These are phyloP conservation scores for Ceratothoa steindachneri DNA, from an alignment of 2,888 invertebrate species.

Conservation along the genomic window DNA sequence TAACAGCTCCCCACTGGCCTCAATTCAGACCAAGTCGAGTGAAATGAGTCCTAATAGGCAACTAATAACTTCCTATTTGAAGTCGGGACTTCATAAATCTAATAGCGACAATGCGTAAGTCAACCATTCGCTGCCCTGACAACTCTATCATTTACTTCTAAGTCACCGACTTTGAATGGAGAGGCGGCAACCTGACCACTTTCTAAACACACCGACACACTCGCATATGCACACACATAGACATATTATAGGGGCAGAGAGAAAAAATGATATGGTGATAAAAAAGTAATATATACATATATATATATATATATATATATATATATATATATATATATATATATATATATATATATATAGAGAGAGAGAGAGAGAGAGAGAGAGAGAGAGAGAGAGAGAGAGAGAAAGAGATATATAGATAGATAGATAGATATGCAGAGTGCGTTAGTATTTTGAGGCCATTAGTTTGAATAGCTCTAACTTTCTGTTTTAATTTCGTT, in stretches of 20 bases:
- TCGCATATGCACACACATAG: no score
- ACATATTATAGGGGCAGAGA: no score
- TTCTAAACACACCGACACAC: no score
- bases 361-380: no score
- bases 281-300: constrained; percentile 9
- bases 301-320: background rate
- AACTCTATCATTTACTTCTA: constrained; percentile 44
- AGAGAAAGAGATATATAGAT: no score
- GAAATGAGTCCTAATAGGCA: constrained; percentile 45
- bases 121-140: constrained; percentile 18
- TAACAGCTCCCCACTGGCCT: constrained; percentile 26
- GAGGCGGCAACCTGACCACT: constrained; percentile 30
- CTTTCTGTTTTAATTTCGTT: no score
- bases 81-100: constrained; percentile 43
- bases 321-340: constrained; percentile 11
- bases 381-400: no score
- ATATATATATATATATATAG: constrained; percentile 9
- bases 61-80: constrained; percentile 43
- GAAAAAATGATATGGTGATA: no score
- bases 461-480: no score
- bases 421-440: no score
- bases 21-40: constrained; percentile 42
- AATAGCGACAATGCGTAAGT: constrained; percentile 23
- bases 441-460: no score
- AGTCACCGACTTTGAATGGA: constrained; percentile 32